Percentiles rank a stretch among this genome's conserved stretches.
Conservation (phyloP, 2,797 vertebrate genomes). For the Cyclura pinguis region DNA sequence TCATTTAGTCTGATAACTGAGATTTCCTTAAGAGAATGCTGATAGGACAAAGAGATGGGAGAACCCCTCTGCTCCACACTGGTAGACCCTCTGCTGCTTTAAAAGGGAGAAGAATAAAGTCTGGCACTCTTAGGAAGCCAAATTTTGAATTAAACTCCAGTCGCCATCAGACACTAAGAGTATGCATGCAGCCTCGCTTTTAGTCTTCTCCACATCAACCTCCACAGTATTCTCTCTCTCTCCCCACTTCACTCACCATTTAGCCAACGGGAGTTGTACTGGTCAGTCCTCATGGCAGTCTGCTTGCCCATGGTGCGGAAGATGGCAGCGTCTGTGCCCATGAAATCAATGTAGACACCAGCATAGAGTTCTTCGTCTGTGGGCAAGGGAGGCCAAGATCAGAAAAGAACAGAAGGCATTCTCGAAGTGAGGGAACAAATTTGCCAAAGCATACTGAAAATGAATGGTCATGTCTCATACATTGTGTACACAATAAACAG, state of each 20-base stretch:
- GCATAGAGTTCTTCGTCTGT: constrained; percentile 97
- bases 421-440: background rate
- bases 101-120: background rate
- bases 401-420: background rate
- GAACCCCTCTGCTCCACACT: background rate
- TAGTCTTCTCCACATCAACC: background rate
- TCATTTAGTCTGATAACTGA: background rate
- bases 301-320: constrained; percentile 98
- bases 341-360: constrained; percentile 98
- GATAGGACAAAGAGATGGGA: background rate
- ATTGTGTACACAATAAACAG: background rate
- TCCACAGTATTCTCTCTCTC: accelerated
- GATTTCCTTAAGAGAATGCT: background rate
- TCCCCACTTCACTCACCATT: constrained; percentile 83
- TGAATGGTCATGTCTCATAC: background rate
- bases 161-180: background rate
- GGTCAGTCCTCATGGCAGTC: constrained; percentile 98
- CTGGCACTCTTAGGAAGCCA: background rate
- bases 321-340: constrained; percentile 98
- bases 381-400: constrained; percentile 43
- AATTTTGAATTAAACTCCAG: background rate
- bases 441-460: background rate
- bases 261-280: constrained; percentile 99
- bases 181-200: background rate
- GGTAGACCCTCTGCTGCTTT: background rate